phyloP scores from a whole-genome alignment of 35 echinoderm and acorn worm species.

The Apostichopus parvimensis region DNA sequence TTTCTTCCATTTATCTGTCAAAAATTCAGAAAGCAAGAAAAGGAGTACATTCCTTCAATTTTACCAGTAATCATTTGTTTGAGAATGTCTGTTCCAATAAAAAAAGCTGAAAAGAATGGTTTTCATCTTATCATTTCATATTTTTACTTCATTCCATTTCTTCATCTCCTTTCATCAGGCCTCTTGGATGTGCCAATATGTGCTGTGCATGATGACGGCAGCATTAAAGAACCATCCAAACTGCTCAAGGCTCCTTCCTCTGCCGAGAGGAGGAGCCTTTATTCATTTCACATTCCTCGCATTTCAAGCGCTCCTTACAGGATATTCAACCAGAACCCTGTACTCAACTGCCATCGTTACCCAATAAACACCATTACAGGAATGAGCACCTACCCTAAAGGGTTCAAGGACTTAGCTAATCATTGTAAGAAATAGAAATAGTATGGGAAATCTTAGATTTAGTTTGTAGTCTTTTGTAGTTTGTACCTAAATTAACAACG shows the following conservation, averaged over 20 bases:
- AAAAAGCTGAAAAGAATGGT: background rate
- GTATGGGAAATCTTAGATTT: no score
- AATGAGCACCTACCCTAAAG: conserved; percentile 78
- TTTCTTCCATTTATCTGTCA: no score
- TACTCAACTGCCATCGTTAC: conserved; percentile 75
- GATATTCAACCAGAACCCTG: conserved; percentile 78
- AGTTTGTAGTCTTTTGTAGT: no score
- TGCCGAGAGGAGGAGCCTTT: conserved; percentile 66
- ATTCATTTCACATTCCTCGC: conserved; percentile 67
- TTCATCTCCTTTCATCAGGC: conserved; percentile 60
- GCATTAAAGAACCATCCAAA: conserved; percentile 43
- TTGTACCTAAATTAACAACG: no score
- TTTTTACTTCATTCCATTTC: background rate
- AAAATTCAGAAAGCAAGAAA: no score
- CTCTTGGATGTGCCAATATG: conserved; percentile 92
- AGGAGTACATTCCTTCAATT: no score
- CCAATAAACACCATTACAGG: conserved; percentile 92
- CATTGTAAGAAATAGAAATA: background rate
- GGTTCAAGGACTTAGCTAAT: conserved; percentile 74
- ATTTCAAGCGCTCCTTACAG: conserved; percentile 61
- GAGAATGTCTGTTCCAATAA: background rate
- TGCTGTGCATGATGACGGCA: conserved; percentile 88
- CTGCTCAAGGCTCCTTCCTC: conserved; percentile 64
- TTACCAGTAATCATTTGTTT: no score
- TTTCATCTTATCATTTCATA: background rate